These are phyloP conservation scores for Ophion slaviceki DNA, from an alignment of 2,888 invertebrate genomes.

Conservation along the genomic window DNA sequence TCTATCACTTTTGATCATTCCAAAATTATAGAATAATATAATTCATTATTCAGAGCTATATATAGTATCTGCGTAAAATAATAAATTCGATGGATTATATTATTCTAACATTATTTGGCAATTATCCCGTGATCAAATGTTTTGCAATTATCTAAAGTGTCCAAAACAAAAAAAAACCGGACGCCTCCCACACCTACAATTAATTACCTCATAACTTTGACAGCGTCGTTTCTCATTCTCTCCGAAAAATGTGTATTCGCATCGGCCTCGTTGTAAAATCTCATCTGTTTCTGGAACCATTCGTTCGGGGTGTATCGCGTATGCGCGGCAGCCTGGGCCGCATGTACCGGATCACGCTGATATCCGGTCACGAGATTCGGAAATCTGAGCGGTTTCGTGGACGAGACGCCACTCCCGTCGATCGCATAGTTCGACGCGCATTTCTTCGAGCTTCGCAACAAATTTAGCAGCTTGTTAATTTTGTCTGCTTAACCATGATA, in stretches of 20 bases:
- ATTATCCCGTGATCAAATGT: no score
- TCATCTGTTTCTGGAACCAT: constrained; percentile 92
- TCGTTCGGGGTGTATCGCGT: constrained; percentile 96
- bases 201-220: constrained; percentile 89
- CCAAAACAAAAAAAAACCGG: no score
- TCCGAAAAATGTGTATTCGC: constrained; percentile 94
- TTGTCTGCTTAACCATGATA: not conserved
- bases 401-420: constrained; percentile 90
- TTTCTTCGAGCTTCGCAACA: constrained; percentile 86
- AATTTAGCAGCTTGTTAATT: not conserved
- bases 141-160: no score
- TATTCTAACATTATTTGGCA: no score
- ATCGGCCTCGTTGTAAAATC: constrained; percentile 94
- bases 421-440: constrained; percentile 90
- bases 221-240: constrained; percentile 91
- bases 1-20: no score
- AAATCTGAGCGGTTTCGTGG: constrained; percentile 90
- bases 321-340: constrained; percentile 93
- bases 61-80: no score
- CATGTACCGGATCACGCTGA: constrained; percentile 92
- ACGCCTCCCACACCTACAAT: not conserved
- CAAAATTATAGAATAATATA: no score
- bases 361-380: constrained; percentile 93
- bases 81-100: no score
- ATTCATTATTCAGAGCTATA: no score